Evolutionary conservation across 1,140 invertebrate species (phyloP).

Genomic region (Anastrepha obliqua): DNA sequence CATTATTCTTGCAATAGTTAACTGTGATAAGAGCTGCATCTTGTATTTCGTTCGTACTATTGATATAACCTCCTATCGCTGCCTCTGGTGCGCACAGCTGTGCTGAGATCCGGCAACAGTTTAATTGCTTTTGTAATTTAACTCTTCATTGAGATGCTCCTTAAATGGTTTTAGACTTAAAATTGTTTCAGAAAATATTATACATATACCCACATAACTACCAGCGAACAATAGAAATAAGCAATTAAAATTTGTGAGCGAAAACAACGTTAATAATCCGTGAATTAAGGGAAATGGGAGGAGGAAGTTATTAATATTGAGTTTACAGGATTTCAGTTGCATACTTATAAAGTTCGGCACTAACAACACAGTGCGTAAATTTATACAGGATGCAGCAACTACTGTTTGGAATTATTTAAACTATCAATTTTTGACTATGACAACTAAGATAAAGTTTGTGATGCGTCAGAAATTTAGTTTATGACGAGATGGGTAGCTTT

Average conservation of each 20-base stretch:
- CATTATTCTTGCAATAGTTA: constrained; percentile 35
- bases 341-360: too few relatives aligned
- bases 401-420: too few relatives aligned
- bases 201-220: neutral
- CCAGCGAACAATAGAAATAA: neutral
- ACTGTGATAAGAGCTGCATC: constrained; percentile 40
- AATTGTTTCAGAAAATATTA: constrained; percentile 27
- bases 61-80: neutral
- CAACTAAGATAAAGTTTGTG: too few relatives aligned
- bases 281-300: neutral
- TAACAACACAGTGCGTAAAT: too few relatives aligned
- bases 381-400: too few relatives aligned
- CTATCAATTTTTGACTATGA: too few relatives aligned
- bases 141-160: constrained; percentile 20
- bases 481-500: too few relatives aligned
- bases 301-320: neutral
- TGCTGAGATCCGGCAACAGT: neutral
- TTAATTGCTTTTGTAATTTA: constrained; percentile 51
- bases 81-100: neutral
- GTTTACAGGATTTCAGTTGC: too few relatives aligned
- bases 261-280: neutral
- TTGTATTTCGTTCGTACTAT: constrained; percentile 1
- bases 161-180: neutral
- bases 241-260: constrained; percentile 9
- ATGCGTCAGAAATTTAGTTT: too few relatives aligned